A percentile compares a stretch with the other conserved stretches of the same genome.
Conservation (phyloP, 2,113 vertebrate genomes). For the Dasyprocta punctata region DNA sequence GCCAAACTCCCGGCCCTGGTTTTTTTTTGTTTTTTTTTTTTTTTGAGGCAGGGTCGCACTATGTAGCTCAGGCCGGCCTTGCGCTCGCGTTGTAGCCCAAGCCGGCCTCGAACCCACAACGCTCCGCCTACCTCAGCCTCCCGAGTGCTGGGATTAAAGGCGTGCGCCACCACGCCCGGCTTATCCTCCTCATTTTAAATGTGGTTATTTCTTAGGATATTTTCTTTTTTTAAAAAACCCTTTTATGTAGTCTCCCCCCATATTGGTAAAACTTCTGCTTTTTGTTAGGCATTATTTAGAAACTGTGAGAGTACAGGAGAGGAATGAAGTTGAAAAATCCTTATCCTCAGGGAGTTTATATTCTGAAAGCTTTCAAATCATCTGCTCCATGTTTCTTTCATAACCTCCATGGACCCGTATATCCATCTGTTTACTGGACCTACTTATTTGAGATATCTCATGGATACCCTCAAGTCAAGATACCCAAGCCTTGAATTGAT, state of each 20-base stretch:
- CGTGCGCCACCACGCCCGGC: not conserved
- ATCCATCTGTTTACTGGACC: not conserved
- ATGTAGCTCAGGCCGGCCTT: not conserved
- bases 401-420: not conserved
- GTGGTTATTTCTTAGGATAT: not conserved
- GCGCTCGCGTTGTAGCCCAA: not conserved
- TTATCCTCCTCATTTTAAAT: slow-evolving; percentile 3
- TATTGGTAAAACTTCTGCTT: not conserved
- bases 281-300: not conserved
- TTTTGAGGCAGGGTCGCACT: not conserved
- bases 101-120: not conserved
- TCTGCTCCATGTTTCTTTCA: slow-evolving; percentile 11
- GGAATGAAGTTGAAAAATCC: slow-evolving; percentile 17
- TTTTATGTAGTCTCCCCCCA: not conserved
- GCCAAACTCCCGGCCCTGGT: too few relatives aligned
- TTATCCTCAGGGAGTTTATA: not conserved
- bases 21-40: not conserved
- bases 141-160: not conserved
- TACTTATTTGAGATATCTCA: not conserved
- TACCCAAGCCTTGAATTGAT: not conserved
- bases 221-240: not conserved
- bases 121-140: not conserved
- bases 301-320: not conserved
- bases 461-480: not conserved
- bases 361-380: slow-evolving; percentile 29